Conservation (phyloP, 1,140 invertebrate species). For the Macrobrachium nipponense region DNA sequence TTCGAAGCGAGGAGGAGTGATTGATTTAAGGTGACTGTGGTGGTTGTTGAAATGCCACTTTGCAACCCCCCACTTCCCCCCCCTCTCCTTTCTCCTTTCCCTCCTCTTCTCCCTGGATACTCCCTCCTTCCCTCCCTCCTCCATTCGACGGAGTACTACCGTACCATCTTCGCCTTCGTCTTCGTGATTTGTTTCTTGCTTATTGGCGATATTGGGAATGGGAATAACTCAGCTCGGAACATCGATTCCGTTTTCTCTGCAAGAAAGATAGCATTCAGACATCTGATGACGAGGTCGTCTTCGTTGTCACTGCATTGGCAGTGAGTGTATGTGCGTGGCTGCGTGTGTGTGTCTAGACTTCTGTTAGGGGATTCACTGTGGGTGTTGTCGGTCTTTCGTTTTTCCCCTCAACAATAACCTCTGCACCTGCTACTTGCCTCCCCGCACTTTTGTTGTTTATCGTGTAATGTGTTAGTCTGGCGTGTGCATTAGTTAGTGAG, state of each 20-base stretch:
- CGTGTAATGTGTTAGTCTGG: not conserved
- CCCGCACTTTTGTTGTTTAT: not conserved
- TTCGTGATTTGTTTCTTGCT: constrained; percentile 8
- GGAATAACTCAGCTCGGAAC: no score
- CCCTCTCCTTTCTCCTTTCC: not conserved
- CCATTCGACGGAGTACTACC: not conserved
- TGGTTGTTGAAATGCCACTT: not conserved
- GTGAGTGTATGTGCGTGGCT: not conserved
- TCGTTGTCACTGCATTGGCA: no score
- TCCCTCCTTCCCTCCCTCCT: not conserved
- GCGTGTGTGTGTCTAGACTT: not conserved
- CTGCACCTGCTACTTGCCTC: not conserved
- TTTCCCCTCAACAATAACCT: not conserved
- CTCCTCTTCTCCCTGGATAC: no score
- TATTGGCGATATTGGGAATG: not conserved
- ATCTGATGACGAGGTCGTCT: no score
- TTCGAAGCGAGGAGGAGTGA: no score
- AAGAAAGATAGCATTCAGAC: no score
- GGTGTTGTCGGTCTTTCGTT: not conserved
- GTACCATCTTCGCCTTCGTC: not conserved
- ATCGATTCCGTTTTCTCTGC: no score
- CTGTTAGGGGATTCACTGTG: not conserved
- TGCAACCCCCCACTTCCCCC: not conserved
- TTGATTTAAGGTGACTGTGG: no score
- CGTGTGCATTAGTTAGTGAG: not conserved